Evolutionary conservation across 2,797 vertebrate species (phyloP), one percentile per base, ranked within the genome.

Genomic region (Xenops minutus): DNA sequence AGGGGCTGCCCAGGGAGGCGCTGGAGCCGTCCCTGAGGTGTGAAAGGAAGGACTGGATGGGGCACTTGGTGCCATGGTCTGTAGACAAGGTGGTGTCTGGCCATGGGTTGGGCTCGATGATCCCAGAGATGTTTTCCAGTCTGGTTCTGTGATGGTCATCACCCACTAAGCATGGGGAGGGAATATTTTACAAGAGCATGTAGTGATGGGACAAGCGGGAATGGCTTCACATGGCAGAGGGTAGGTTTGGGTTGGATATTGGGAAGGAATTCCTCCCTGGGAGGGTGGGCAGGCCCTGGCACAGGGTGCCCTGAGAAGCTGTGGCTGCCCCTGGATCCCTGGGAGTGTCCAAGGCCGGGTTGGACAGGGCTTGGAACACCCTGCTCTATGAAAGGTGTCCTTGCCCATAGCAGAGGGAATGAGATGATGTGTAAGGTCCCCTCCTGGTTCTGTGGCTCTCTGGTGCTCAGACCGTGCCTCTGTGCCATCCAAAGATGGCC

Each of bases 391-490:
- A 19, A 27, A 59, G 18, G 18, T 30, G 34, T 19, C 30, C 24
- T 43, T 61, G 14, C 14, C 10, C 2, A 9, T 69, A 43, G 49
- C n/a, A 34, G 4, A 23, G 24, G 2, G 16, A 44, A 44, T 21
- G 44, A 59, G 18, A 4, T 46, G n/a, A 6, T 66, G 14, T 32
- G 34, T 8, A 18, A 20, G 43, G 73, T 66, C 15, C 4, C 26
- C 23, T 66, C 30, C 18, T 3, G 6, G 18, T 51, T 17, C 7
- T 44, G 24, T 69, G 4, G 2, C 16, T 52, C 7, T 23, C 7
- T 52, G 21, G 3, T 1, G 1, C 32, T 43, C 27, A n/a, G 43
- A 6, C 21, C 14, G 27, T 23, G 49, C 3, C 20, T 0, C 26
- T 56, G 29, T 62, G 55, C 29, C 3, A 1, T 56, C 7, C 14